A percentile compares a stretch with the other conserved stretches of the same genome.
Evolutionary conservation across 2,113 vertebrate species (phyloP).

Genomic region (Glaucidium brasilianum): DNA sequence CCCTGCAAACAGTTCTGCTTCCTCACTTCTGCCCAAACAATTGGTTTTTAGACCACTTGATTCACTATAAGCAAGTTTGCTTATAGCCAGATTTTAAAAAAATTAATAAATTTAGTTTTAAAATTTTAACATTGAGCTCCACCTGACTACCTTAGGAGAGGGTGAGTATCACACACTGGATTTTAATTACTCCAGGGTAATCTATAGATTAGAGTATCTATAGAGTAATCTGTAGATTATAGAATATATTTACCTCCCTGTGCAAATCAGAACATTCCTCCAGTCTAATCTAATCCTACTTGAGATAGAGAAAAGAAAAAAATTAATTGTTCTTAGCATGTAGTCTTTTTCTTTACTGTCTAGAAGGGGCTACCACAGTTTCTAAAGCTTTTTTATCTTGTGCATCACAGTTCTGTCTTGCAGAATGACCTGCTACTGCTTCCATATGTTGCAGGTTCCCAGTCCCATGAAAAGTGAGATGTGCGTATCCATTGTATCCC

Average conservation of each 20-base stretch:
- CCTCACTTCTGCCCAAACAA: not conserved
- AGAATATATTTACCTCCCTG: not conserved
- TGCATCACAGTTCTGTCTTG: not conserved
- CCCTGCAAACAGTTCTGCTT: not conserved
- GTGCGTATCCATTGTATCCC: rapidly evolving
- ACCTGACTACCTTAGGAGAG: not conserved
- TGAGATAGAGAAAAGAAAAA: not conserved
- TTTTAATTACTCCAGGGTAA: not conserved
- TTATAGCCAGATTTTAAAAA: not conserved
- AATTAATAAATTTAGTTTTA: not conserved
- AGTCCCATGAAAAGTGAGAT: not conserved
- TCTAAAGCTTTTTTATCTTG: not conserved
- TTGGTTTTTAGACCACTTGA: not conserved
- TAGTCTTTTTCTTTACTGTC: not conserved
- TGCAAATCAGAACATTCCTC: not conserved
- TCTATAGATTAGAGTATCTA: too few relatives aligned
- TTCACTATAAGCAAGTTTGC: not conserved
- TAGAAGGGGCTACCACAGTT: not conserved
- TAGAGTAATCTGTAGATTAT: too few relatives aligned
- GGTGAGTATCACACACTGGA: not conserved
- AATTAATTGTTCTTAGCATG: not conserved
- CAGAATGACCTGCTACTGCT: not conserved
- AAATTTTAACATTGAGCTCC: not conserved
- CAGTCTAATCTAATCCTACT: not conserved
- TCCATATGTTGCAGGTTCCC: not conserved